phyloP scores from a whole-genome alignment of 2,888 invertebrate species.

The Cyclophora albipunctata region DNA sequence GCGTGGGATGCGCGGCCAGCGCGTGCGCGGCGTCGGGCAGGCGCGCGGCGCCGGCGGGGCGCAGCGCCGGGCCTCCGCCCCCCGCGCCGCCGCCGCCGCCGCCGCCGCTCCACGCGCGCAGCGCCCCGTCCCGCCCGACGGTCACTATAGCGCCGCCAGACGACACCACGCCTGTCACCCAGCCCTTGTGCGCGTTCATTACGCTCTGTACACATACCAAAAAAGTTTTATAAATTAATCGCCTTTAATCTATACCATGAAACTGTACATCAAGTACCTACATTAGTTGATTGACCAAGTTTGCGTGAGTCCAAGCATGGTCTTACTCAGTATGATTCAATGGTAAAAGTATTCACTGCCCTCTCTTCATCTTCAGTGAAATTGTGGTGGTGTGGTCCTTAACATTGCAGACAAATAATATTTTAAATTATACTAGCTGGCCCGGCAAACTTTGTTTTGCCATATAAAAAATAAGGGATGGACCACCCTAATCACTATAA shows the following conservation, averaged over 20 bases:
- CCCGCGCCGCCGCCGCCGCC: constrained; percentile 84
- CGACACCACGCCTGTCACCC: constrained; percentile 83
- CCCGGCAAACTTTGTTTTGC: too few relatives aligned
- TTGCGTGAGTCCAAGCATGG: too few relatives aligned
- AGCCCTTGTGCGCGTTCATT: constrained; percentile 90
- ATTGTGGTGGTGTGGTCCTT: too few relatives aligned
- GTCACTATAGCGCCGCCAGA: constrained; percentile 71
- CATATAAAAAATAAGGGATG: too few relatives aligned
- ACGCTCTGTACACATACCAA: constrained; percentile 48
- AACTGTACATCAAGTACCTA: not conserved
- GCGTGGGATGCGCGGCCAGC: constrained; percentile 75
- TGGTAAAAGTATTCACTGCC: too few relatives aligned
- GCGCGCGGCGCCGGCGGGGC: constrained; percentile 53
- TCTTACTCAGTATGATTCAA: too few relatives aligned
- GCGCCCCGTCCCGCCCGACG: constrained; percentile 84
- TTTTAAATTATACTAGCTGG: too few relatives aligned
- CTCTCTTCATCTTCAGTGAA: too few relatives aligned
- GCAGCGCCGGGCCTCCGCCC: constrained; percentile 82
- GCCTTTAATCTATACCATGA: not conserved
- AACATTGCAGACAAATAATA: too few relatives aligned
- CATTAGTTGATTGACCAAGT: not conserved
- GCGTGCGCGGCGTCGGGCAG: constrained; percentile 77
- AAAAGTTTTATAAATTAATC: not conserved
- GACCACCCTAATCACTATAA: too few relatives aligned
- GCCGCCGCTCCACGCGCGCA: constrained; percentile 84